Percentiles rank a stretch among this genome's conserved stretches.
phyloP scores from a whole-genome alignment of 2,888 invertebrate genomes.

The Eurytoma adleriae region DNA sequence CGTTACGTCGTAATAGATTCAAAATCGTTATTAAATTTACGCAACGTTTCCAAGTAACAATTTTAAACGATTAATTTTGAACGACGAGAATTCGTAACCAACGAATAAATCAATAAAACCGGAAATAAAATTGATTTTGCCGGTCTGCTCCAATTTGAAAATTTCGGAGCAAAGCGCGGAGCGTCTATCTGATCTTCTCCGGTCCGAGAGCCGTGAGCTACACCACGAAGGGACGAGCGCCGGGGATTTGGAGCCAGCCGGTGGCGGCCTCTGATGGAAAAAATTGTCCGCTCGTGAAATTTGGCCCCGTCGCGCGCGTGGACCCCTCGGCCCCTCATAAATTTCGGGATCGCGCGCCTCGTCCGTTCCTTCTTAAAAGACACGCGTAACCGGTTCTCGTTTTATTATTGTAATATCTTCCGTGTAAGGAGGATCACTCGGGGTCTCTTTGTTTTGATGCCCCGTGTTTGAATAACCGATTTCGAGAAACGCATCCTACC shows the following conservation, averaged over 20 bases:
- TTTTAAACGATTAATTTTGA: no score
- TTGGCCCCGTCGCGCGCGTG: not conserved
- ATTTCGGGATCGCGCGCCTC: conserved; percentile 24
- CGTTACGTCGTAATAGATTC: no score
- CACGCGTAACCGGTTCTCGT: conserved; percentile 38
- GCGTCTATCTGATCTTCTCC: no score
- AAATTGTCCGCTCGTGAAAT: conserved; percentile 14
- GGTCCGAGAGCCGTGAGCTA: no score
- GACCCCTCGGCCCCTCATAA: conserved; percentile 43
- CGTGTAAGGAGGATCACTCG: conserved; percentile 1
- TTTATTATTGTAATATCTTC: conserved; percentile 31
- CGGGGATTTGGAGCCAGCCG: conserved; percentile 19
- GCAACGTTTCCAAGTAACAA: not conserved
- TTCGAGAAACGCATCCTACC: not conserved
- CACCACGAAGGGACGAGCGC: not conserved
- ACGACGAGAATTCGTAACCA: no score
- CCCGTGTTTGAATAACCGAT: conserved; percentile 21
- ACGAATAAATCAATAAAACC: no score
- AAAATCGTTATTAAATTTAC: not conserved
- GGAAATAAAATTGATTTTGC: no score
- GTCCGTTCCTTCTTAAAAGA: conserved; percentile 2
- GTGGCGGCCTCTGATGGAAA: conserved; percentile 54
- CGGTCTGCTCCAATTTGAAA: no score
- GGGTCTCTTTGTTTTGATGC: conserved; percentile 33
- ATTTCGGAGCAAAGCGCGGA: no score